phyloP scores from a whole-genome alignment of 1,140 invertebrate genomes.

The Batillaria attramentaria region DNA sequence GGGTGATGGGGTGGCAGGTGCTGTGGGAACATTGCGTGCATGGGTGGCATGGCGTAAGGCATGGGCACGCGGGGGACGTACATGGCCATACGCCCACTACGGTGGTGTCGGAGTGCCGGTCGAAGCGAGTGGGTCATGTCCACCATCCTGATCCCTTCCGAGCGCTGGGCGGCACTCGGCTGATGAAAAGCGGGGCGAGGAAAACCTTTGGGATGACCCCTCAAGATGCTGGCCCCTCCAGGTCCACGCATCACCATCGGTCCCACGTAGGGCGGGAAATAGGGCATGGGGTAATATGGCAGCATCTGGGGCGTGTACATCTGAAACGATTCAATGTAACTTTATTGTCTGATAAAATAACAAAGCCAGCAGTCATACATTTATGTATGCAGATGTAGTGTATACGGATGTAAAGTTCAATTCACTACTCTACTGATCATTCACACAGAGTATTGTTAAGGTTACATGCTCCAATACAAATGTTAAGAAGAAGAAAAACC shows the following conservation, averaged over 20 bases:
- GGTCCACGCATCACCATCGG: slow-evolving; percentile 14
- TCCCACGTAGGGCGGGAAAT: slow-evolving; percentile 35
- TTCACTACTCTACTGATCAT: no score
- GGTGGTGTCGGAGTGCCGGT: slow-evolving; percentile 13
- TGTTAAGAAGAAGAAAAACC: no score
- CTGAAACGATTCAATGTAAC: slow-evolving; percentile 41
- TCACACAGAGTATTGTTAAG: no score
- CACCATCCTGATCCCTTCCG: slow-evolving; percentile 25
- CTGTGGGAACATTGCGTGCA: slow-evolving; percentile 36
- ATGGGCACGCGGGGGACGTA: slow-evolving; percentile 33
- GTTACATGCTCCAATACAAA: no score
- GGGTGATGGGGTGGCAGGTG: slow-evolving; percentile 36
- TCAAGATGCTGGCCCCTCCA: neutral
- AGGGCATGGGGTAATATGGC: slow-evolving; percentile 39
- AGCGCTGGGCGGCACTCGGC: slow-evolving; percentile 12
- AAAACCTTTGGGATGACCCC: slow-evolving; percentile 8
- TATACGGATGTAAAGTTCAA: no score
- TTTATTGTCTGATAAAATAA: no score
- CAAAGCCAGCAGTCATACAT: no score
- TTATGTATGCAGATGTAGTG: no score
- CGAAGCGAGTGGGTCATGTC: slow-evolving; percentile 31
- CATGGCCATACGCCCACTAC: slow-evolving; percentile 24
- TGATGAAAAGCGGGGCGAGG: slow-evolving; percentile 27
- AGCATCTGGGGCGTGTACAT: slow-evolving; percentile 46
- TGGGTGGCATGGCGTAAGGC: slow-evolving; percentile 30